These are phyloP conservation scores for Orthonyx spaldingii DNA, from an alignment of 2,113 vertebrate species.

Conservation along the genomic window DNA sequence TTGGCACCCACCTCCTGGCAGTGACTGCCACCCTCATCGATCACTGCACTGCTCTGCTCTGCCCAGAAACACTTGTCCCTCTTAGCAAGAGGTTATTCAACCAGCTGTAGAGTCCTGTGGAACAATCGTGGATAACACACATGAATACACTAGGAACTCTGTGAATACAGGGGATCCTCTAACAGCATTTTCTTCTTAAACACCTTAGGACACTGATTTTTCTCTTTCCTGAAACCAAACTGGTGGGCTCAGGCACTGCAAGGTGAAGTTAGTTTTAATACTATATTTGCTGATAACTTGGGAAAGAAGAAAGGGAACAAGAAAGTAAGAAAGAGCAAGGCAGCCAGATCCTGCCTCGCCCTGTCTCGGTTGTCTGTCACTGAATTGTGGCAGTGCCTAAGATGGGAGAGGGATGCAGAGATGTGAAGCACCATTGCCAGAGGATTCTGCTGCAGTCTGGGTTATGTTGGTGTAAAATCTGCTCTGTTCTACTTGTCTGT, in stretches of 20 bases:
- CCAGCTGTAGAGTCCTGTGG: neutral
- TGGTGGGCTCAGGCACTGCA: neutral
- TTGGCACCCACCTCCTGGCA: neutral
- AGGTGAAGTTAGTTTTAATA: neutral
- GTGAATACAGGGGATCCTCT: neutral
- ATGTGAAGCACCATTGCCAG: rapidly evolving
- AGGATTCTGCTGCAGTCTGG: neutral
- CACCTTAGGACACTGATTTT: neutral
- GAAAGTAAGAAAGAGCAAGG: neutral
- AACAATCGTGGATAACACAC: neutral
- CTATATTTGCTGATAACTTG: neutral
- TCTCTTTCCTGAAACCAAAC: neutral
- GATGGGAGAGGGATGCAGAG: neutral
- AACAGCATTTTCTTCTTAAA: neutral
- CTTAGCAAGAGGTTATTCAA: neutral
- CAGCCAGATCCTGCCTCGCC: neutral
- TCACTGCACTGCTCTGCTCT: neutral
- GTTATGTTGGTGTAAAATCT: neutral
- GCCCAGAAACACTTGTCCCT: neutral
- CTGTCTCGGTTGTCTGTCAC: neutral
- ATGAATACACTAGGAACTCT: neutral
- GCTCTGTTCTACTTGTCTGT: neutral
- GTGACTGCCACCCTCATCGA: rapidly evolving
- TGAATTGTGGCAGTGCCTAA: neutral
- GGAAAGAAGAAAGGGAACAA: neutral